Percentiles rank a stretch among this genome's conserved stretches.
Evolutionary conservation across 2,113 vertebrate genomes (phyloP).

Genomic region (Coregonus clupeaformis): DNA sequence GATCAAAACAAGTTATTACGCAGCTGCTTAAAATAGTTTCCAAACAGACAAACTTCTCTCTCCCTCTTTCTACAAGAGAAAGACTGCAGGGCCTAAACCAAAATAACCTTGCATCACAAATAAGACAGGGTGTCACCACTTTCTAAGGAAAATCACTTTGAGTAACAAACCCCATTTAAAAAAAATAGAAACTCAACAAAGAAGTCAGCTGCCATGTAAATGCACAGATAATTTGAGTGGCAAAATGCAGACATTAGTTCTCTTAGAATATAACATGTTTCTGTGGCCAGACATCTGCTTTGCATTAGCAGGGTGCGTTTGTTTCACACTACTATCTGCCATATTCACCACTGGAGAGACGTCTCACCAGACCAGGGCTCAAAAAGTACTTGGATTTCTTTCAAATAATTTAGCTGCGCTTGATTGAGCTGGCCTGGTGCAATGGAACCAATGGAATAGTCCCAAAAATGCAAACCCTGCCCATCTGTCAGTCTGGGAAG

Average conservation of each 20-base stretch:
- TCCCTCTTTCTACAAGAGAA: background rate
- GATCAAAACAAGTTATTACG: constrained; percentile 63
- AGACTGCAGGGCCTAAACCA: background rate
- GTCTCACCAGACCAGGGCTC: background rate
- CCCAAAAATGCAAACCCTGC: background rate
- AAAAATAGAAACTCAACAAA: constrained; percentile 18
- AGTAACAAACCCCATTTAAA: background rate
- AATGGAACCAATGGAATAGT: background rate
- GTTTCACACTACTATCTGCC: constrained; percentile 1
- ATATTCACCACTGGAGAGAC: too few species aligned
- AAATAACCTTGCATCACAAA: background rate
- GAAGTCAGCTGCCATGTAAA: background rate
- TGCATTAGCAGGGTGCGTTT: constrained; percentile 25
- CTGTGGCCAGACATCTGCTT: constrained; percentile 43
- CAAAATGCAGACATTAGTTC: constrained; percentile 21
- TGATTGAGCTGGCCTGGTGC: background rate
- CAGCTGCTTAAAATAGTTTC: constrained; percentile 58
- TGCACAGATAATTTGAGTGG: background rate
- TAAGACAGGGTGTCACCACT: background rate
- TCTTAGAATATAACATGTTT: constrained; percentile 8
- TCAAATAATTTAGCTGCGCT: background rate
- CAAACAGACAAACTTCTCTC: constrained; percentile 7
- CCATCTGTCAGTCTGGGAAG: too few species aligned
- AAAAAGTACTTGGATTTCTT: background rate
- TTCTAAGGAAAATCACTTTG: background rate